Evolutionary conservation across 2,888 invertebrate genomes (phyloP).

Genomic region (Malachius bipustulatus): DNA sequence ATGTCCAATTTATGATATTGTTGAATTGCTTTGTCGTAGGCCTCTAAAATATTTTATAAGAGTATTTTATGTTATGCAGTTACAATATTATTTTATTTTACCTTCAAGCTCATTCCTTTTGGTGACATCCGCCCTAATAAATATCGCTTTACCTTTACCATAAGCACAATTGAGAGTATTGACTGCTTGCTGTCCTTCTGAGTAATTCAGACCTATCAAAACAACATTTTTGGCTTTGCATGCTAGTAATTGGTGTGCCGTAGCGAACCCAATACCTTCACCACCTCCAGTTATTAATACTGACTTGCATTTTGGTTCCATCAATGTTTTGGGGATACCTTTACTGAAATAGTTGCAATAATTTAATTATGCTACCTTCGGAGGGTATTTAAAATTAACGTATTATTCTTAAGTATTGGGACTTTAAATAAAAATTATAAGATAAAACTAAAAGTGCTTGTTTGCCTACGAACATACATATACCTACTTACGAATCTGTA

Average conservation of each 20-base stretch:
- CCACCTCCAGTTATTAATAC: conserved; percentile 39
- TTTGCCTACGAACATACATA: no score
- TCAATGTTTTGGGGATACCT: no score
- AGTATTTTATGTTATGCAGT: neutral
- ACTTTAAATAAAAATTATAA: no score
- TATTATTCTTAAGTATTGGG: no score
- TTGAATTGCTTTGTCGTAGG: neutral
- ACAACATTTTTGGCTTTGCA: conserved; percentile 34
- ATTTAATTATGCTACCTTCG: no score
- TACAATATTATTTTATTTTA: conserved; percentile 14
- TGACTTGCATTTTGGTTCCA: conserved; percentile 19
- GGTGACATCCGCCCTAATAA: conserved; percentile 30
- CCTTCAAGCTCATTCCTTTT: conserved; percentile 29
- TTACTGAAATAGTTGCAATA: no score
- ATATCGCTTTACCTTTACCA: conserved; percentile 29
- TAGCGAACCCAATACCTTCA: conserved; percentile 37
- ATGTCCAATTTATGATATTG: neutral
- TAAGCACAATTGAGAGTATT: conserved; percentile 26
- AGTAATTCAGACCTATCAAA: conserved; percentile 26
- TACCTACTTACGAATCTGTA: no score
- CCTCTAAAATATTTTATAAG: neutral
- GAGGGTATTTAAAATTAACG: no score
- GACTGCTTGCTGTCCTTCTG: conserved; percentile 29
- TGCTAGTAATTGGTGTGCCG: conserved; percentile 36
- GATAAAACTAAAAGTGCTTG: no score